Base-by-base conservation (phyloP, 2,797 vertebrate genomes). In the Cheracebus regulus region DNA sequence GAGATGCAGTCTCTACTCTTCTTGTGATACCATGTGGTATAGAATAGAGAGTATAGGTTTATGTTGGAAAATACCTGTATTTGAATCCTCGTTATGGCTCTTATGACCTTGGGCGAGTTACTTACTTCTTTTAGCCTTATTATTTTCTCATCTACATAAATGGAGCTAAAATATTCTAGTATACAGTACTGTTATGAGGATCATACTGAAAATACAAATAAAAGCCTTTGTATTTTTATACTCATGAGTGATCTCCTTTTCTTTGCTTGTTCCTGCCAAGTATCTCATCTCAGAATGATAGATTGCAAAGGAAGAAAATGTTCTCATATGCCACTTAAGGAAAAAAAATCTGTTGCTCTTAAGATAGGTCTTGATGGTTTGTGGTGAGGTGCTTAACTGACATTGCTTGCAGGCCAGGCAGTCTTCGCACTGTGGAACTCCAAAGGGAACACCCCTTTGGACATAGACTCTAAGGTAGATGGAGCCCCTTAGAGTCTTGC, bases 351-450 rank as follows among this genome's bases (percentile, higher is more conserved):
- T 67, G 0, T 86, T 96, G 52, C 75, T 95, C 4, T 64, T 76
- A 92, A 95, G 83, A 57, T 96, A 89, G 39, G 52, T 88, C 75
- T 55, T 79, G 7, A 58, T 88, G 30, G 24, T 95, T 90, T 96
- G 76, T 78, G 24, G 48, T 78, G 48, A 95, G 30, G 55, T 92
- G 41, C 52, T 58, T 92, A 52, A 95, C 28, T 83, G 57, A 75
- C 78, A 33, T 57, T 91, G 57, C 15, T 94, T 30, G 79, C 12
- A 73, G 39, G n/a, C 44, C 26, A 79, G 55, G 48, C 52, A 64
- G 24, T 93, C 52, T 97, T 78, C 87, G 22, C 14, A 9, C 15
- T 72, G 41, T 48, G 39, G 22, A 87, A 14, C 15, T 82, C 81
- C 11, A 55, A 12, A 28, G 76, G 22, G 14, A 39, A 39, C 39